phyloP scores from a whole-genome alignment of 1,140 invertebrate species.

The Mactra quadrangularis region DNA sequence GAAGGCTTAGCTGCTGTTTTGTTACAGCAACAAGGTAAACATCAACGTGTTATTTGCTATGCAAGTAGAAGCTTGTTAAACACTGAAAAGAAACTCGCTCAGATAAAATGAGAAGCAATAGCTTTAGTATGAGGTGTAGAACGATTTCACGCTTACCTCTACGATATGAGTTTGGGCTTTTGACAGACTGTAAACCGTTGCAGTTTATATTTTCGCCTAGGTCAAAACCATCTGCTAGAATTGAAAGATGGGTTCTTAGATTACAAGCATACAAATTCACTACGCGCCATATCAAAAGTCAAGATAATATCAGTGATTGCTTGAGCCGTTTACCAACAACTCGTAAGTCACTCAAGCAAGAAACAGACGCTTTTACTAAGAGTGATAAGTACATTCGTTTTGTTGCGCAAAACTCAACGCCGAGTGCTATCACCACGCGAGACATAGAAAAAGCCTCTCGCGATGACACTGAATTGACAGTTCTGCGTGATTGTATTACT shows the following conservation, averaged over 20 bases:
- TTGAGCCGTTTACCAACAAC: neutral
- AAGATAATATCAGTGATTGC: slow-evolving; percentile 39
- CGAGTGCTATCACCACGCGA: slow-evolving; percentile 35
- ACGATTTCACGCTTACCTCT: slow-evolving; percentile 82
- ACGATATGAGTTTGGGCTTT: slow-evolving; percentile 72
- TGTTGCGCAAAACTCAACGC: no score
- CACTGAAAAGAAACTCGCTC: slow-evolving; percentile 73
- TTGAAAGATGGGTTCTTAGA: slow-evolving; percentile 63
- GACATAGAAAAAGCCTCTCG: slow-evolving; percentile 50
- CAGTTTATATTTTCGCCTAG: slow-evolving; percentile 34
- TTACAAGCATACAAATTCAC: slow-evolving; percentile 49
- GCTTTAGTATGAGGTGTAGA: slow-evolving; percentile 81
- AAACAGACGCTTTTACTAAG: no score
- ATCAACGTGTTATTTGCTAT: slow-evolving; percentile 63
- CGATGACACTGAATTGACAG: slow-evolving; percentile 40
- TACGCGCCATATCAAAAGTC: slow-evolving; percentile 26
- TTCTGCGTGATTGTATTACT: slow-evolving; percentile 27
- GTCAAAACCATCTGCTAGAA: slow-evolving; percentile 54
- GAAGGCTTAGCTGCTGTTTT: slow-evolving; percentile 57
- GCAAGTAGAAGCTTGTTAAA: slow-evolving; percentile 51
- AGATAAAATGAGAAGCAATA: slow-evolving; percentile 81
- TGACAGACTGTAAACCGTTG: slow-evolving; percentile 77
- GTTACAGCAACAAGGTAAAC: slow-evolving; percentile 36
- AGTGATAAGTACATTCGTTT: neutral
- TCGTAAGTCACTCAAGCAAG: no score